Conservation (phyloP, 1,140 invertebrate genomes). For the Diachasma alloeum region DNA sequence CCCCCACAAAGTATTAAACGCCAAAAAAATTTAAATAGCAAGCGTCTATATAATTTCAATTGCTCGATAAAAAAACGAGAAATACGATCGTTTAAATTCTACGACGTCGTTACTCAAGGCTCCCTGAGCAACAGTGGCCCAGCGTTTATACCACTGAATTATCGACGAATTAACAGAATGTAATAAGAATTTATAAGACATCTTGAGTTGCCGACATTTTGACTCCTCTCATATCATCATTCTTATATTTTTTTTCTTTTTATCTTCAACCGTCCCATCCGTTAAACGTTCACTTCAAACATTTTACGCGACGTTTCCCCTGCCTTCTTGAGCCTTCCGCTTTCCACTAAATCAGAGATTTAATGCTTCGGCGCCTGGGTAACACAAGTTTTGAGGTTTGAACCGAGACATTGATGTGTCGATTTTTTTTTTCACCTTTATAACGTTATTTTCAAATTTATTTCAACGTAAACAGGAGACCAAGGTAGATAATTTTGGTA, state of each 20-base stretch:
- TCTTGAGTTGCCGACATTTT: conserved; percentile 8
- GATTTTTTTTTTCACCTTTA: neutral
- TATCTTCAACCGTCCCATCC: neutral
- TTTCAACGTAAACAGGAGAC: neutral
- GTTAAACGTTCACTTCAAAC: conserved; percentile 1
- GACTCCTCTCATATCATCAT: neutral
- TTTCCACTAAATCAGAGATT: conserved; percentile 34
- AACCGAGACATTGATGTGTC: neutral
- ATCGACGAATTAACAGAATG: conserved; percentile 48
- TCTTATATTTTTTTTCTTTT: conserved; percentile 9
- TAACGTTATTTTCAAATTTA: conserved; percentile 4
- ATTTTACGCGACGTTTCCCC: conserved; percentile 26
- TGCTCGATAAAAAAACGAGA: neutral
- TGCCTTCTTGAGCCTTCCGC: conserved; percentile 18
- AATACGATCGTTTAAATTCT: conserved; percentile 42
- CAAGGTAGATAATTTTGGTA: too few relatives aligned
- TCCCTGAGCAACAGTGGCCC: conserved; percentile 5
- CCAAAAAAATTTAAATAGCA: neutral
- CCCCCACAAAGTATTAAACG: neutral
- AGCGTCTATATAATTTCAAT: neutral
- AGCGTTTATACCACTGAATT: conserved; percentile 47
- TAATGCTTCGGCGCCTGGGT: conserved; percentile 20
- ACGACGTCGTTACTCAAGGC: conserved; percentile 37
- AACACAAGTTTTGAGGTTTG: neutral
- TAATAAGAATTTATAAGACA: conserved; percentile 45